phyloP scores from a whole-genome alignment of 2,888 invertebrate genomes.

The Barypeithes pellucidus region DNA sequence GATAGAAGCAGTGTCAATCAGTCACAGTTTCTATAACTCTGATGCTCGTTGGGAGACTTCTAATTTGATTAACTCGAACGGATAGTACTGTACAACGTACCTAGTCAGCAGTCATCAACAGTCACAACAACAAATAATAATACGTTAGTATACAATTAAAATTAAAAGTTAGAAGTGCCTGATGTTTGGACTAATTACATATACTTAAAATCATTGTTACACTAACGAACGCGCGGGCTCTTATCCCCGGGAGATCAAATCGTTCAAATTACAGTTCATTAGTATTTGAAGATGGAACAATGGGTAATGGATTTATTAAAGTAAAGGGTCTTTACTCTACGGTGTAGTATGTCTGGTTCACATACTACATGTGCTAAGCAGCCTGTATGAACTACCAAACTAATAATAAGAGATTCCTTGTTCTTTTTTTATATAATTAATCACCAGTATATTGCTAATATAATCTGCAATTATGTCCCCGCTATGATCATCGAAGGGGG shows the following conservation, averaged over 20 bases:
- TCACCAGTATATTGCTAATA: too few relatives aligned
- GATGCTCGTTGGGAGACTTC: too few relatives aligned
- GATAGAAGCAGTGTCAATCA: too few relatives aligned
- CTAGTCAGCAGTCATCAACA: not conserved
- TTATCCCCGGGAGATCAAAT: conserved; percentile 34
- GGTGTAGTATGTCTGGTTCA: not conserved
- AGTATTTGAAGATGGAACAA: conserved; percentile 14
- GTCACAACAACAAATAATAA: conserved; percentile 1
- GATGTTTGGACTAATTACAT: conserved; percentile 28
- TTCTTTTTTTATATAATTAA: too few relatives aligned
- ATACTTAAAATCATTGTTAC: conserved; percentile 31
- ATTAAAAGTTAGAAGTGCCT: conserved; percentile 19
- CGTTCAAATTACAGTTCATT: conserved; percentile 25
- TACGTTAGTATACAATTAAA: conserved; percentile 10
- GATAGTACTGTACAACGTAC: too few relatives aligned
- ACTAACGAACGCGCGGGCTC: conserved; percentile 23
- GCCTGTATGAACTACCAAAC: too few relatives aligned
- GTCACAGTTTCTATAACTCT: too few relatives aligned
- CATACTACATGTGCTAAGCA: not conserved
- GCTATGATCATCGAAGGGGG: too few relatives aligned
- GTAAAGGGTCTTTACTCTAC: not conserved
- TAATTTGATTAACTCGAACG: too few relatives aligned
- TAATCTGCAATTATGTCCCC: too few relatives aligned
- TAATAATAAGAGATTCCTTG: too few relatives aligned
- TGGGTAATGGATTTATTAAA: conserved; percentile 12